Percentiles rank a stretch among this genome's conserved stretches.
These are phyloP conservation scores for Dolichomitus sp. DNA, from an alignment of 2,888 invertebrate species.

Conservation along the genomic window DNA sequence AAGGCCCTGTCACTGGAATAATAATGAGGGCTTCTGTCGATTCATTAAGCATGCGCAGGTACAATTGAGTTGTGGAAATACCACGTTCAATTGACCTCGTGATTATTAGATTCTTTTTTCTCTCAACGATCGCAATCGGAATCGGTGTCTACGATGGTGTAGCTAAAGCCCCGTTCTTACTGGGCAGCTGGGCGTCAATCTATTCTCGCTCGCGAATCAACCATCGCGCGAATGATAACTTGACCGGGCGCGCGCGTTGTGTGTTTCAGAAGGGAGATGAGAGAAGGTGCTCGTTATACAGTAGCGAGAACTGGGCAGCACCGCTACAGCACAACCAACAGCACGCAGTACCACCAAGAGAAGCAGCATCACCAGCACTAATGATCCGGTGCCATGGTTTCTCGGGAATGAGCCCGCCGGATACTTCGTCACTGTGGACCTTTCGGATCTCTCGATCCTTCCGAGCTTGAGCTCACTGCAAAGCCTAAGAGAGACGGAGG, in stretches of 20 bases:
- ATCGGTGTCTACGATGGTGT: not conserved
- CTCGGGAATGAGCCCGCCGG: conserved; percentile 69
- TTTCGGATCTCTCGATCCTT: conserved; percentile 48
- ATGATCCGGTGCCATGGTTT: conserved; percentile 70
- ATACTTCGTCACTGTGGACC: conserved; percentile 67
- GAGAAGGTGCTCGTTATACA: conserved; percentile 78
- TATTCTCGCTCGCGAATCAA: conserved; percentile 11
- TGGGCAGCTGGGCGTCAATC: not conserved
- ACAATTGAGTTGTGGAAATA: conserved; percentile 27
- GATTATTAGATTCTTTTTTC: conserved; percentile 1
- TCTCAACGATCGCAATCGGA: not conserved
- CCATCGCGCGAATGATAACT: conserved; percentile 57
- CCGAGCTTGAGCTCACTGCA: conserved; percentile 39
- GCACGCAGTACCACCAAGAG: conserved; percentile 40
- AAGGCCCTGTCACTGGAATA: conserved; percentile 53
- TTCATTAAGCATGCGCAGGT: conserved; percentile 51
- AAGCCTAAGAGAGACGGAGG: conserved; percentile 3
- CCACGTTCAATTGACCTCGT: conserved; percentile 19
- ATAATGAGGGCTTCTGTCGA: conserved; percentile 57
- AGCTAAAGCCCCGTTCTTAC: not conserved
- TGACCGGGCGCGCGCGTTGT: conserved; percentile 37
- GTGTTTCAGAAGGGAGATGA: conserved; percentile 65
- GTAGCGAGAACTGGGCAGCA: conserved; percentile 76
- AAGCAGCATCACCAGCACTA: conserved; percentile 70
- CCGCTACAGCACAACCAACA: conserved; percentile 70